phyloP scores from a whole-genome alignment of 2,113 vertebrate genomes.

The Sardina pilchardus region DNA sequence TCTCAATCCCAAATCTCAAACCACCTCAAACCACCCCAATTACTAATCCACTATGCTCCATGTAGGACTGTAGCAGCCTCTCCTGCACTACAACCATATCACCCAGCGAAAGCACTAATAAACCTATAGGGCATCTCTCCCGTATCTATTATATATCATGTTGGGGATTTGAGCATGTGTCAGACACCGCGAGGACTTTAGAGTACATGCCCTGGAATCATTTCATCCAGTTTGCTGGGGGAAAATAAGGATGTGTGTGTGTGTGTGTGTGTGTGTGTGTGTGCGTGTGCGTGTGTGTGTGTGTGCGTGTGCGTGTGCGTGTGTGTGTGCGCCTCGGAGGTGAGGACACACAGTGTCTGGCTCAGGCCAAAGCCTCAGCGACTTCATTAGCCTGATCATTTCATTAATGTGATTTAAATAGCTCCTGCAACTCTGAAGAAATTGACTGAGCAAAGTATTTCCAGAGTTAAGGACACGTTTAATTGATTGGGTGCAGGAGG shows the following conservation, averaged over 20 bases:
- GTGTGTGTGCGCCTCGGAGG: slow-evolving; percentile 3
- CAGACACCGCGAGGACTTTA: not conserved
- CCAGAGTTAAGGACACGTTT: slow-evolving; percentile 56
- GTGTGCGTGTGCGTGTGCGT: too few species aligned
- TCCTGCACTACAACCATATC: not conserved
- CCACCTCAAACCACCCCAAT: too few species aligned
- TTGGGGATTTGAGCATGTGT: not conserved
- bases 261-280: too few species aligned
- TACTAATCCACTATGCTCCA: not conserved
- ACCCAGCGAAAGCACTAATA: not conserved
- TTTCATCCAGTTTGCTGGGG: too few species aligned
- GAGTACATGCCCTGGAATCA: too few species aligned
- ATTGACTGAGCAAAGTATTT: slow-evolving; percentile 54
- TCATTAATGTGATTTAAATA: slow-evolving; percentile 64
- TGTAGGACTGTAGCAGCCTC: not conserved
- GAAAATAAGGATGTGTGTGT: too few species aligned
- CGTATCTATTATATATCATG: not conserved
- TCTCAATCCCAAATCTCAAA: not conserved
- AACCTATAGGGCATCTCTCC: not conserved
- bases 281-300: too few species aligned
- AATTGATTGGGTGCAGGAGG: slow-evolving; percentile 41
- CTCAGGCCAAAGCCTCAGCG: slow-evolving; percentile 46
- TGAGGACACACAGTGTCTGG: slow-evolving; percentile 17
- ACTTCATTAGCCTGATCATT: slow-evolving; percentile 65
- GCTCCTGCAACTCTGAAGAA: slow-evolving; percentile 57